Conservation (phyloP, 2,888 invertebrate species). For the Schrankia costaestrigalis region DNA sequence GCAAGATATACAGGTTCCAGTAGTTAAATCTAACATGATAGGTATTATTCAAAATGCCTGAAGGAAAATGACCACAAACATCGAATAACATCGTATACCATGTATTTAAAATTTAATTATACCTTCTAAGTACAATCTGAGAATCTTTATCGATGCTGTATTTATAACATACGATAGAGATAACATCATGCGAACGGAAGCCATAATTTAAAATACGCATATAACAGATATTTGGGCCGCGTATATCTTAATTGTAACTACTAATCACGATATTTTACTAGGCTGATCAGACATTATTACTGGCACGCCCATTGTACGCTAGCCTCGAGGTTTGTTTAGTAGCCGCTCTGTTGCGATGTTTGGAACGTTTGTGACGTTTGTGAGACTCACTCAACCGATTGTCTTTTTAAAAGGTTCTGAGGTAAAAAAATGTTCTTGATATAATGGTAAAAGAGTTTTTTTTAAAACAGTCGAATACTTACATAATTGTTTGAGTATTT, state of each 20-base stretch:
- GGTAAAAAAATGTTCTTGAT: too few species aligned
- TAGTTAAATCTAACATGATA: too few species aligned
- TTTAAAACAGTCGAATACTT: too few species aligned
- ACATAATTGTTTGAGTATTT: too few species aligned
- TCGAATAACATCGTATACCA: background rate
- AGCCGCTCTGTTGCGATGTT: too few species aligned
- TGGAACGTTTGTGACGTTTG: too few species aligned
- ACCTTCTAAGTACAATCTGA: constrained; percentile 17
- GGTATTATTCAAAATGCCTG: too few species aligned
- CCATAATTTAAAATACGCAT: constrained; percentile 24
- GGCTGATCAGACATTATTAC: constrained; percentile 10
- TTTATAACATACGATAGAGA: constrained; percentile 19
- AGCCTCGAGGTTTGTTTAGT: constrained; percentile 1
- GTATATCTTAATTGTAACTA: constrained; percentile 29
- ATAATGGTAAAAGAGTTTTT: too few species aligned
- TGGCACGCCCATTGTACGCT: constrained; percentile 4
- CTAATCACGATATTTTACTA: constrained; percentile 27
- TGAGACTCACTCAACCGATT: too few species aligned
- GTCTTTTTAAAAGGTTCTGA: too few species aligned
- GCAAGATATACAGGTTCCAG: too few species aligned
- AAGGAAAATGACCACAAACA: too few species aligned
- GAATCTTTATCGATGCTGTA: constrained; percentile 20
- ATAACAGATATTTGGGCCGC: constrained; percentile 13
- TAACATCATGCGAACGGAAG: constrained; percentile 28
- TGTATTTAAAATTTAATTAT: constrained; percentile 12